phyloP scores from a whole-genome alignment of 2,888 invertebrate genomes.

The Meghimatium bilineatum region DNA sequence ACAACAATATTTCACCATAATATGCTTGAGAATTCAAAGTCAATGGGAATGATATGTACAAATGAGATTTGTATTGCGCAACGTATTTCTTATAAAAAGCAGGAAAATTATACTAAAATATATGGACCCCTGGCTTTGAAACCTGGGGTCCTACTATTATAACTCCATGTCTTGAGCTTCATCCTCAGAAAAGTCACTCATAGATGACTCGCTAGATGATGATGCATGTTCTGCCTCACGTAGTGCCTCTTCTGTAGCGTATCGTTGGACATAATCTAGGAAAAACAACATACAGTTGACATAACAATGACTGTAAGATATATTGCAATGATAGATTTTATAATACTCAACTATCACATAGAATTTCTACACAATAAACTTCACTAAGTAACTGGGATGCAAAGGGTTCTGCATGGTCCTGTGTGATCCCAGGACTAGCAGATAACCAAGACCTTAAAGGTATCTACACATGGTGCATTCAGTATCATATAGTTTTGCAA shows the following conservation, averaged over 20 bases:
- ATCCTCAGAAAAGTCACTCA: conserved; percentile 99
- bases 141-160: conserved; percentile 82
- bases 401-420: no score
- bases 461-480: no score
- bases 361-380: no score
- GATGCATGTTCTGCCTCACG: conserved; percentile 84
- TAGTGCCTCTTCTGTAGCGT: conserved; percentile 97
- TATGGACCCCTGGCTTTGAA: conserved; percentile 25
- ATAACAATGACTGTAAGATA: neutral
- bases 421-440: no score
- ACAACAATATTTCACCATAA: conserved; percentile 13
- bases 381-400: no score
- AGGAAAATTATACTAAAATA: conserved; percentile 32
- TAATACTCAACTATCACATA: no score
- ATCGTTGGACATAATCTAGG: conserved; percentile 96
- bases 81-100: neutral
- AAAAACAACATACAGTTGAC: conserved; percentile 8
- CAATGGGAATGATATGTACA: conserved; percentile 32
- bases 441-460: no score
- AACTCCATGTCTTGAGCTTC: conserved; percentile 99
- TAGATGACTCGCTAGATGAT: conserved; percentile 93
- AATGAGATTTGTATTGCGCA: conserved; percentile 21
- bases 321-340: no score
- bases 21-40: conserved; percentile 3
- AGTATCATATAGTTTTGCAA: no score